Conservation (phyloP, 2,797 vertebrate species). For the Sphaeramia orbicularis region DNA sequence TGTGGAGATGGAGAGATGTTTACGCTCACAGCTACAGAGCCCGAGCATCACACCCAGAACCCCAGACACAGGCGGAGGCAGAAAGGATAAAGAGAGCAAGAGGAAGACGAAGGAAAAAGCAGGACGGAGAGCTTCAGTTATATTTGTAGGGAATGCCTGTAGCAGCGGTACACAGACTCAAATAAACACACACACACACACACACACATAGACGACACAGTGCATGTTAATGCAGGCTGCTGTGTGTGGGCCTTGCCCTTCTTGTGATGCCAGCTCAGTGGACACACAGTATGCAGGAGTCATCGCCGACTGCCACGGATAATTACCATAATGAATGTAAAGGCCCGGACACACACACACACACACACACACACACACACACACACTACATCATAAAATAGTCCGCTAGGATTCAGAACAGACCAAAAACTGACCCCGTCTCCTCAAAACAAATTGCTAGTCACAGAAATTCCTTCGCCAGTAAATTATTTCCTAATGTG, state of each 20-base stretch:
- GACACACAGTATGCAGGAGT: constrained; percentile 68
- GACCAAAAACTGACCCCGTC: constrained; percentile 41
- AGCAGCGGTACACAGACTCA: constrained; percentile 35
- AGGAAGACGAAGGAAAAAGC: constrained; percentile 32
- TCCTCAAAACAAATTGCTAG: constrained; percentile 42
- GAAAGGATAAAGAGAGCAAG: constrained; percentile 29
- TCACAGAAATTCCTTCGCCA: background rate
- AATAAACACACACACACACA: constrained; percentile 28
- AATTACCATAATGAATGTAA: constrained; percentile 79
- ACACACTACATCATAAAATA: constrained; percentile 51
- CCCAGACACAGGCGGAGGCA: constrained; percentile 36
- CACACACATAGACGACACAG: constrained; percentile 25
- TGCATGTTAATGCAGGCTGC: constrained; percentile 30
- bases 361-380: too few relatives aligned
- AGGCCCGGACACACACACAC: constrained; percentile 44
- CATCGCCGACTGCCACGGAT: constrained; percentile 70
- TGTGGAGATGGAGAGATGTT: constrained; percentile 68
- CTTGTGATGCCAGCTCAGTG: constrained; percentile 60
- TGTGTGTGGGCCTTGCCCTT: constrained; percentile 55
- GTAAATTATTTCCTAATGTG: background rate
- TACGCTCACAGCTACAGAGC: constrained; percentile 64
- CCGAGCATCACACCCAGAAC: constrained; percentile 32
- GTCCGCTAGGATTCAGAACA: constrained; percentile 30
- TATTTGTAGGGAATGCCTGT: constrained; percentile 54
- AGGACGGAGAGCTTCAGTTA: constrained; percentile 44